These are phyloP conservation scores for Pegoplata infirma DNA, from an alignment of 2,888 invertebrate species.

Conservation along the genomic window DNA sequence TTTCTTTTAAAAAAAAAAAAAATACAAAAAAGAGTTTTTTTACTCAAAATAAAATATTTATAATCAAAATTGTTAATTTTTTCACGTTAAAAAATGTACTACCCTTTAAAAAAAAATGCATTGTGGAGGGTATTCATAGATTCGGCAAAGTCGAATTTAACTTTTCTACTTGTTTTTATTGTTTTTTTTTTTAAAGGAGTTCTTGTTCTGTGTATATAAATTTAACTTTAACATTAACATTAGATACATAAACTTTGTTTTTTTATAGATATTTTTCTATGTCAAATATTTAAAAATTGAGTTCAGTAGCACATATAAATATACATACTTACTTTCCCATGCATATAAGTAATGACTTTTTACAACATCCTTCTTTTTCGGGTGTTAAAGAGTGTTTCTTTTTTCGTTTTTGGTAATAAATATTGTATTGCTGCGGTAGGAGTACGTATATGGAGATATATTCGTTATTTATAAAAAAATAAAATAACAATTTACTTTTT, in stretches of 20 bases:
- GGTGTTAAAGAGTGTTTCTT: slow-evolving; percentile 6
- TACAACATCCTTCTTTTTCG: slow-evolving; percentile 30
- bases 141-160: no score
- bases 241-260: slow-evolving; percentile 44
- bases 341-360: slow-evolving; percentile 41
- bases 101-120: no score
- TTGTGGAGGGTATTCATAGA: no score
- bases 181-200: no score
- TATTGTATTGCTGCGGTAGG: slow-evolving; percentile 2
- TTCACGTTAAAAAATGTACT: no score
- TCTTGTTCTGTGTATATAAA: slow-evolving; percentile 21
- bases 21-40: no score
- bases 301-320: slow-evolving; percentile 37
- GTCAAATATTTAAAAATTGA: slow-evolving; percentile 57
- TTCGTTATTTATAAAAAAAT: background rate
- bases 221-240: slow-evolving; percentile 34
- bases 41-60: no score
- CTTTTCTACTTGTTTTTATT: no score
- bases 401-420: slow-evolving; percentile 35
- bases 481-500: background rate
- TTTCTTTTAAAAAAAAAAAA: no score
- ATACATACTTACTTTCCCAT: background rate
- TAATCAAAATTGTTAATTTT: no score
- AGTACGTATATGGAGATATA: background rate
- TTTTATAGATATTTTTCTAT: slow-evolving; percentile 53